These are phyloP conservation scores for Alauda arvensis DNA, from an alignment of 2,797 vertebrate genomes.

Conservation along the genomic window DNA sequence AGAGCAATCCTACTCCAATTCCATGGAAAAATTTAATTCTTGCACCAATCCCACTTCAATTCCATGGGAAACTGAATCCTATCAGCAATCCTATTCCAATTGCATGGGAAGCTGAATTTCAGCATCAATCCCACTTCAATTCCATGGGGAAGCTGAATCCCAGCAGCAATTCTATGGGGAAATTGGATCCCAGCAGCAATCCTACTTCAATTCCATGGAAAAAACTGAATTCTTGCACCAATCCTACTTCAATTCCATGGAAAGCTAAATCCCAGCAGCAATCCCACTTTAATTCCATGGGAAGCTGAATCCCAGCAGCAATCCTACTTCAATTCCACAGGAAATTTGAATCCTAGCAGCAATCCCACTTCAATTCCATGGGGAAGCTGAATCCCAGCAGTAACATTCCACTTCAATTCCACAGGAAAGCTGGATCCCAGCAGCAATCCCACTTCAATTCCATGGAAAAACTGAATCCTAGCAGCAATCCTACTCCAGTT, in stretches of 20 bases:
- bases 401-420: background rate
- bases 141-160: background rate
- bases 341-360: background rate
- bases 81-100: accelerated
- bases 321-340: background rate
- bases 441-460: background rate
- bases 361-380: background rate
- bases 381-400: background rate
- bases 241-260: accelerated
- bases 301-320: background rate
- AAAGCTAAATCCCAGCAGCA: accelerated
- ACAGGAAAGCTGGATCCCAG: accelerated
- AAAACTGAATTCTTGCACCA: background rate
- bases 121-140: accelerated
- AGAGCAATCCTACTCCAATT: background rate
- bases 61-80: background rate
- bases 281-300: background rate
- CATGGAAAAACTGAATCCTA: background rate
- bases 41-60: background rate
- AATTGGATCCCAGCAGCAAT: background rate
- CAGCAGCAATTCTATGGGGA: background rate
- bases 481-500: too few species aligned
- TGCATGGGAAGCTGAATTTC: background rate
- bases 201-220: background rate
- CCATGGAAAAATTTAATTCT: background rate